These are phyloP conservation scores for Haemorhous mexicanus DNA, from an alignment of 2,113 vertebrate species.

Conservation along the genomic window DNA sequence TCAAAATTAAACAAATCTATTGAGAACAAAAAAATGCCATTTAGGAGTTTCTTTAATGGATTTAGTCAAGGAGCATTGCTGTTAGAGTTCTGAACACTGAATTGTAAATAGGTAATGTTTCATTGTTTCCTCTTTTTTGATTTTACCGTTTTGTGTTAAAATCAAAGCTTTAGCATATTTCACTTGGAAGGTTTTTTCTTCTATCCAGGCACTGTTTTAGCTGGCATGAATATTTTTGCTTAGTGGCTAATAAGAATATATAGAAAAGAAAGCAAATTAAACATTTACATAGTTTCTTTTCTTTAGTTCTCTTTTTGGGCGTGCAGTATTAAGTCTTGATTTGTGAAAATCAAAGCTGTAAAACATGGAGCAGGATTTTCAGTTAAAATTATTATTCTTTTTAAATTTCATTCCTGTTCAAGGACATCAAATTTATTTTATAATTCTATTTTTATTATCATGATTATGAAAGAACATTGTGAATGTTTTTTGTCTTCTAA, in stretches of 20 bases:
- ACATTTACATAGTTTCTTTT: neutral
- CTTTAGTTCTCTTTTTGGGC: neutral
- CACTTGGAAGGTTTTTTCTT: neutral
- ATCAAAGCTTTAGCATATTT: neutral
- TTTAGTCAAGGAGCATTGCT: neutral
- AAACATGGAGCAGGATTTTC: neutral
- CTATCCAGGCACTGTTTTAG: neutral
- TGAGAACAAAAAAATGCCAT: neutral
- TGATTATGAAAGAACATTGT: neutral
- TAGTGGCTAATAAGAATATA: neutral
- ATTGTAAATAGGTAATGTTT: neutral
- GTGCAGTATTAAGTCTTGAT: neutral
- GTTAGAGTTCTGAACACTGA: neutral
- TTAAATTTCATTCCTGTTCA: neutral
- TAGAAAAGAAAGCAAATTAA: neutral
- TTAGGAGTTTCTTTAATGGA: neutral
- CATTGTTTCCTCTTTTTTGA: neutral
- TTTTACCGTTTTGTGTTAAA: neutral
- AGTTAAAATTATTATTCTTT: neutral
- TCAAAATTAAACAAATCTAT: neutral
- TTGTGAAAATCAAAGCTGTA: neutral
- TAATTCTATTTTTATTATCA: neutral
- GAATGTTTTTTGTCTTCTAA: neutral
- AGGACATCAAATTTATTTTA: neutral
- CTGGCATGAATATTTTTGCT: neutral